Conservation (phyloP, 2,888 invertebrate species). For the Philhelius pedissequus region DNA sequence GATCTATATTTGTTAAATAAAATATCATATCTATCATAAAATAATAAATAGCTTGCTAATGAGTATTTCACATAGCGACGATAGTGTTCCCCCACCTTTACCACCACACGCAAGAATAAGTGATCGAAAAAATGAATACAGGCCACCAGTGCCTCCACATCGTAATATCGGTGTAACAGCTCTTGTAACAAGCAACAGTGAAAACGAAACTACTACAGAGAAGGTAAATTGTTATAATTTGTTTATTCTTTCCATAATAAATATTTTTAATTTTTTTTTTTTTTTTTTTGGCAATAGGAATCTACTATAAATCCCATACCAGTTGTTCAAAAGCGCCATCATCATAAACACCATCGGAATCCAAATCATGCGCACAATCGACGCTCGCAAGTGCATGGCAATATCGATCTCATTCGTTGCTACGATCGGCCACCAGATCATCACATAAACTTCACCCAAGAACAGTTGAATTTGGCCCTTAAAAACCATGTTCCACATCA, state of each 20-base stretch:
- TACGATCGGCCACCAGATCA: conserved; percentile 70
- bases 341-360: conserved; percentile 75
- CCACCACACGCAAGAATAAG: conserved; percentile 78
- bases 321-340: conserved; percentile 70
- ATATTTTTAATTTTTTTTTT: not conserved
- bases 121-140: conserved; percentile 83
- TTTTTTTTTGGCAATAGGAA: conserved; percentile 10
- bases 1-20: not conserved
- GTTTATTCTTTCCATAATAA: not conserved
- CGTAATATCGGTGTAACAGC: conserved; percentile 84
- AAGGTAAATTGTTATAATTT: conserved; percentile 56
- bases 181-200: conserved; percentile 77
- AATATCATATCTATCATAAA: not conserved
- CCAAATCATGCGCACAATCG: conserved; percentile 71
- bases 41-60: conserved; percentile 34
- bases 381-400: conserved; percentile 68
- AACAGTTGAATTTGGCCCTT: conserved; percentile 71
- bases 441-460: conserved; percentile 71
- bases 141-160: conserved; percentile 94
- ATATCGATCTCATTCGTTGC: conserved; percentile 69
- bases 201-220: conserved; percentile 50
- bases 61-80: conserved; percentile 76
- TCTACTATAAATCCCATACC: conserved; percentile 33
- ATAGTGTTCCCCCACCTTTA: conserved; percentile 79
- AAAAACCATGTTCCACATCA: conserved; percentile 68